These are phyloP conservation scores for Drosophila stalkeri DNA, from an alignment of 2,888 invertebrate genomes.

Conservation along the genomic window DNA sequence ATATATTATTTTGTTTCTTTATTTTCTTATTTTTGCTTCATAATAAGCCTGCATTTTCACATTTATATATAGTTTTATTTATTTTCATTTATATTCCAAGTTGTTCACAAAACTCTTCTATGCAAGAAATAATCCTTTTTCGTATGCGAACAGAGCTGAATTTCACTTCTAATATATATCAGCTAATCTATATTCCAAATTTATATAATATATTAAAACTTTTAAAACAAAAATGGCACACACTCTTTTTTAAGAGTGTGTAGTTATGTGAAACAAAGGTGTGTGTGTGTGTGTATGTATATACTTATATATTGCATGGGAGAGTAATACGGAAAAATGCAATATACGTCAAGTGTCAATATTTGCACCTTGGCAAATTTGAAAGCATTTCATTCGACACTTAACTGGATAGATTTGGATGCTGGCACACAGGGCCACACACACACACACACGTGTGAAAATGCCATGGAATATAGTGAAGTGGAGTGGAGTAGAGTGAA, in stretches of 20 bases:
- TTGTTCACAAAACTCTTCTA: too few relatives aligned
- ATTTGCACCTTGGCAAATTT: slow-evolving; percentile 73
- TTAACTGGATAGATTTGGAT: slow-evolving; percentile 46
- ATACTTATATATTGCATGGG: slow-evolving; percentile 1
- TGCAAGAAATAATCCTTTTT: too few relatives aligned
- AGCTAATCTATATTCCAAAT: background rate
- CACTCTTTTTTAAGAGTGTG: background rate
- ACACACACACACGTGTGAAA: background rate
- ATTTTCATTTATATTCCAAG: too few relatives aligned
- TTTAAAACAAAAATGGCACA: background rate
- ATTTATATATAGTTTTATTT: too few relatives aligned
- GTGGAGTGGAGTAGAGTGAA: background rate
- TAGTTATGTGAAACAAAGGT: slow-evolving; percentile 10
- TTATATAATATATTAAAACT: background rate
- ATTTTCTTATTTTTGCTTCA: too few relatives aligned
- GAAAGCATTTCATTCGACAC: slow-evolving; percentile 68
- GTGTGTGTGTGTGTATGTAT: background rate
- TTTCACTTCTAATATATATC: background rate
- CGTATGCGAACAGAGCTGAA: too few relatives aligned
- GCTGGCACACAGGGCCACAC: slow-evolving; percentile 9
- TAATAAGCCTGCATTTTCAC: too few relatives aligned
- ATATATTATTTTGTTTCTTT: too few relatives aligned
- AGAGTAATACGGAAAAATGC: slow-evolving; percentile 52
- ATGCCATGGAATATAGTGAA: too few relatives aligned
- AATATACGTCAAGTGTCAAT: slow-evolving; percentile 71